These are phyloP conservation scores for Tenthredo mesomela DNA, from an alignment of 2,888 invertebrate species.

Conservation along the genomic window DNA sequence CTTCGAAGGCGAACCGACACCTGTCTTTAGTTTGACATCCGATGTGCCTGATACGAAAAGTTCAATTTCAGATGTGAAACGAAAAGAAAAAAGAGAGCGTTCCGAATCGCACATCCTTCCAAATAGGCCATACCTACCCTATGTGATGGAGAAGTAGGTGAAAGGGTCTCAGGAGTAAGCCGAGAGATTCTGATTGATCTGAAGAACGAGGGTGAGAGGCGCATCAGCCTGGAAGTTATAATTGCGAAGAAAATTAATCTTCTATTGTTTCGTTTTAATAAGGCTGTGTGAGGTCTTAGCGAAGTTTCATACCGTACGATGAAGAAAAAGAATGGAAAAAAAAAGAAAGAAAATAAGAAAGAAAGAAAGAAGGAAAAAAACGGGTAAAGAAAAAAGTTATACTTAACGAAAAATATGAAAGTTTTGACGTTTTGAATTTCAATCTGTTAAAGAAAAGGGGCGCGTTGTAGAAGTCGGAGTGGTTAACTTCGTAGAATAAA, in stretches of 20 bases:
- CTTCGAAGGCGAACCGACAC: background rate
- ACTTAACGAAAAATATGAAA: slow-evolving; percentile 14
- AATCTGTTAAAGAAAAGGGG: slow-evolving; percentile 4
- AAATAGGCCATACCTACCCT: slow-evolving; percentile 3
- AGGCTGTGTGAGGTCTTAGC: slow-evolving; percentile 3
- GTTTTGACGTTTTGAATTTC: slow-evolving; percentile 44
- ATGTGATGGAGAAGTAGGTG: background rate
- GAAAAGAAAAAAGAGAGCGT: background rate
- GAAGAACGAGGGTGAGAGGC: background rate
- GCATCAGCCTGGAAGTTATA: slow-evolving; percentile 34
- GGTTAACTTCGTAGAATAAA: slow-evolving; percentile 35
- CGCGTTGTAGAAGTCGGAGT: background rate
- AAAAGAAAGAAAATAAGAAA: background rate
- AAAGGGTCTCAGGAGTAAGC: background rate
- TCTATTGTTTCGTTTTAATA: slow-evolving; percentile 47
- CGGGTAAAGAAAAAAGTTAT: background rate
- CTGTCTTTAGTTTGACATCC: background rate
- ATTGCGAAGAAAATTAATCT: slow-evolving; percentile 49
- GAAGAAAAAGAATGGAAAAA: background rate
- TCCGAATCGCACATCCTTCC: background rate
- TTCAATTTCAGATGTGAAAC: background rate
- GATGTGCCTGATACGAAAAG: background rate
- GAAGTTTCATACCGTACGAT: slow-evolving; percentile 26
- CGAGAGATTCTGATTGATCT: slow-evolving; percentile 36
- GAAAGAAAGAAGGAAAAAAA: background rate